Evolutionary conservation across 35 echinoderm and acorn worm species (phyloP).

Genomic region (Diadema setosum): DNA sequence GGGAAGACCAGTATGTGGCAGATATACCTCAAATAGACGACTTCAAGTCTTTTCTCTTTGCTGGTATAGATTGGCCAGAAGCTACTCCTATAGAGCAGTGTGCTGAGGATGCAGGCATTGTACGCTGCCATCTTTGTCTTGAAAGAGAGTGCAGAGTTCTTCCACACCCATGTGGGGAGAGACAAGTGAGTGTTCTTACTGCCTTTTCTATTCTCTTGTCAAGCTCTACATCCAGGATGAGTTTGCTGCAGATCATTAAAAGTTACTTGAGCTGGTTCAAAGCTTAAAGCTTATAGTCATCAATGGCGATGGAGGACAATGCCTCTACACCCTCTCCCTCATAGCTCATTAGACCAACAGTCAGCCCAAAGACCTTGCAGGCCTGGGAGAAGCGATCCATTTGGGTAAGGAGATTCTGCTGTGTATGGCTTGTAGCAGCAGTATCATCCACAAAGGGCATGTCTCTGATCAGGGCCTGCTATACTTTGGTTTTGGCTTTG

Average conservation of each 20-base stretch:
- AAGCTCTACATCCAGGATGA: slow-evolving; percentile 38
- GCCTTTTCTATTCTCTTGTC: slow-evolving; percentile 1
- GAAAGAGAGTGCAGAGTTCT: background rate
- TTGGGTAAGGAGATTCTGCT: slow-evolving; percentile 11
- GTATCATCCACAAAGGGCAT: slow-evolving; percentile 25
- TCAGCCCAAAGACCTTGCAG: slow-evolving; percentile 43
- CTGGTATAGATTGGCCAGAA: background rate
- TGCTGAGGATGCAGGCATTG: slow-evolving; percentile 1
- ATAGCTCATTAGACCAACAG: slow-evolving; percentile 53
- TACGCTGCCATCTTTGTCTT: slow-evolving; percentile 4
- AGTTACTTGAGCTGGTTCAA: slow-evolving; percentile 29
- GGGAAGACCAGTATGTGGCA: background rate
- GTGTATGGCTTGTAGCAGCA: background rate
- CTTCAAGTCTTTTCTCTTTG: background rate
- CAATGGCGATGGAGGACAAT: background rate
- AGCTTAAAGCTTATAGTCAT: background rate
- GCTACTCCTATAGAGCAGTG: background rate
- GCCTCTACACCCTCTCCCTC: no score
- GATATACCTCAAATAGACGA: background rate
- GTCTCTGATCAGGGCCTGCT: slow-evolving; percentile 24
- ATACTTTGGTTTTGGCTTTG: slow-evolving; percentile 30
- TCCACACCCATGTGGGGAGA: background rate
- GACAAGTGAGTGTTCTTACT: background rate
- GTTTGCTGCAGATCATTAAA: slow-evolving; percentile 21
- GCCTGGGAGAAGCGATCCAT: slow-evolving; percentile 39